Evolutionary conservation across 2,888 invertebrate genomes (phyloP), one percentile per base, ranked within the genome.

Genomic region (Isoperla grammatica): DNA sequence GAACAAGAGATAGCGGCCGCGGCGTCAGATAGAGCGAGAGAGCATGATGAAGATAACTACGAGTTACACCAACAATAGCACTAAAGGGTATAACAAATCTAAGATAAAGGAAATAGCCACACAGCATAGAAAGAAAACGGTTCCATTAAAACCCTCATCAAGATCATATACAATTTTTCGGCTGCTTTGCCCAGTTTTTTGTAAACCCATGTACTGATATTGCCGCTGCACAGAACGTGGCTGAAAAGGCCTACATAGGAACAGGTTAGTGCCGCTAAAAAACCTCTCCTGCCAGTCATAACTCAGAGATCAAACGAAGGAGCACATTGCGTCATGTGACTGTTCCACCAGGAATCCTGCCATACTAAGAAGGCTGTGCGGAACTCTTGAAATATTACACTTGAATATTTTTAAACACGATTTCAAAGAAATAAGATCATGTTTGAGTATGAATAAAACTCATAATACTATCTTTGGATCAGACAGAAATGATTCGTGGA

Each of bases 391-490:
- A 19, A 45, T 45, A 45, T 45, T 45, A 19, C 15, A 45, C 45
- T 8, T 11, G 19, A 17, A 45, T 19, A 17, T 19, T 6, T n/a
- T 40, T 4, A 40, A 13, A 40, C 42, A 15, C 4, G 42, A 40
- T 40, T 13, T 40, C 13, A 15, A 45, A 45, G 45, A 45, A 45
- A 45, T 45, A 45, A 45, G 19, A 45, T 45, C 45, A 45, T 45
- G 45, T 6, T 17, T 45, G 29, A 15, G 45, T 45, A 17, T 45
- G n/a, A 45, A 15, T 45, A 45, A 45, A 45, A 15, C 45, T 45
- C 29, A 45, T 45, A 11, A 6, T n/a, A 11, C 45, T 45, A 45
- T 8, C 45, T 45, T 15, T 13, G 45, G 45, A 45, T 19, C 5
- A 40, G 12, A 40, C 5, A 12, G 40, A 12, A 40, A 40, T 37